A percentile compares a stretch with the other conserved stretches of the same genome.
Conservation (phyloP, 2,797 vertebrate species). For the Gallinago nigripennis region DNA sequence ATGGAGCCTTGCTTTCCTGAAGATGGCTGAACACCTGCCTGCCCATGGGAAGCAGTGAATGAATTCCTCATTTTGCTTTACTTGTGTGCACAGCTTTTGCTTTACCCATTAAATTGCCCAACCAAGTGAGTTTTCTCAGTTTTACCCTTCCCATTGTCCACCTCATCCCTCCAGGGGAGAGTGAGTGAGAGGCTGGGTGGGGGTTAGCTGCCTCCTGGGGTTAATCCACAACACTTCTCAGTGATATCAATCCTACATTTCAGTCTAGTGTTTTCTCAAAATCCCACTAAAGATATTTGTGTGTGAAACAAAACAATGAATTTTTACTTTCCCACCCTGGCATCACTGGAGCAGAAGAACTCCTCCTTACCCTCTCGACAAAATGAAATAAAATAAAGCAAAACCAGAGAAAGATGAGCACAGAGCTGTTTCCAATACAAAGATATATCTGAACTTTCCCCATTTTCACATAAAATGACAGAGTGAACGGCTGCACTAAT, state of each 20-base stretch:
- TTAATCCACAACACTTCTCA: background rate
- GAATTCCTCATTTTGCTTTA: background rate
- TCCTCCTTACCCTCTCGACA: background rate
- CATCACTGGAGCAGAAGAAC: background rate
- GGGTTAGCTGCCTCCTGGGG: background rate
- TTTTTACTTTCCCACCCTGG: background rate
- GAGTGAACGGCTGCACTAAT: conserved; percentile 36
- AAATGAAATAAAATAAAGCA: conserved; percentile 10
- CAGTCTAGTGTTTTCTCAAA: background rate
- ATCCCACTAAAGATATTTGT: background rate
- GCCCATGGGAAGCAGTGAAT: accelerated
- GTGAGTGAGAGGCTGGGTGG: accelerated
- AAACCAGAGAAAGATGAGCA: background rate
- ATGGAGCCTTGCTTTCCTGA: background rate
- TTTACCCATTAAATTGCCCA: background rate
- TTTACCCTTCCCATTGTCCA: background rate
- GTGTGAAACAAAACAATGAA: background rate
- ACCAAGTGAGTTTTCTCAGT: background rate
- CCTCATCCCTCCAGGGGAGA: background rate
- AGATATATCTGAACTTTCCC: conserved; percentile 24
- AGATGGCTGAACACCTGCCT: background rate
- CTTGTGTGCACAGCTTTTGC: accelerated
- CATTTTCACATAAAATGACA: conserved; percentile 11
- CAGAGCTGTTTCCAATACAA: background rate
- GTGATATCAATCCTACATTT: background rate